Evolutionary conservation across 1,140 invertebrate species (phyloP).

Genomic region (Drosophila grimshawi): DNA sequence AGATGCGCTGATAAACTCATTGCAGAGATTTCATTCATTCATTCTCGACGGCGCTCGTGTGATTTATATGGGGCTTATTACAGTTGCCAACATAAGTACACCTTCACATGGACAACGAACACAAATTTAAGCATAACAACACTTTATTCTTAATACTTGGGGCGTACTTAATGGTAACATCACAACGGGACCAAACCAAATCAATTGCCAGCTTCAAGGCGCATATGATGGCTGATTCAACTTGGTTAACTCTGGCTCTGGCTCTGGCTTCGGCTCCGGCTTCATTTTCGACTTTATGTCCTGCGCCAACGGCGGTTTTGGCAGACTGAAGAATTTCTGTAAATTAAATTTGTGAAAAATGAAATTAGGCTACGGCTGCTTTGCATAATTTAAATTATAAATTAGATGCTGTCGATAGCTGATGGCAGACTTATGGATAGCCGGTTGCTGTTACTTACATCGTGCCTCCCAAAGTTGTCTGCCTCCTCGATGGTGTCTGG

Average conservation of each 20-base stretch:
- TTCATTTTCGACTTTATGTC: conserved; percentile 17
- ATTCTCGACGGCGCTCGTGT: conserved; percentile 32
- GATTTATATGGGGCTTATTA: conserved; percentile 76
- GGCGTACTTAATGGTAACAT: conserved; percentile 75
- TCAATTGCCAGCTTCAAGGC: conserved; percentile 55
- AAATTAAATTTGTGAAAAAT: conserved; percentile 81
- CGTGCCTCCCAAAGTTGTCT: conserved; percentile 88
- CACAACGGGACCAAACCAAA: conserved; percentile 55
- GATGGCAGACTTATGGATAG: background rate
- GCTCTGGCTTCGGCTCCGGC: conserved; percentile 4
- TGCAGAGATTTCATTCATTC: conserved; percentile 66
- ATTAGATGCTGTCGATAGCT: conserved; percentile 55
- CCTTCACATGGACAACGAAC: background rate
- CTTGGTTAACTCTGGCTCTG: conserved; percentile 66
- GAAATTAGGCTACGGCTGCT: conserved; percentile 80
- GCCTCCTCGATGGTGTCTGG: conserved; percentile 90
- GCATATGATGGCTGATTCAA: conserved; percentile 65
- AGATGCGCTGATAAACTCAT: conserved; percentile 82
- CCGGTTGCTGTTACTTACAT: conserved; percentile 73
- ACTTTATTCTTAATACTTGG: conserved; percentile 82
- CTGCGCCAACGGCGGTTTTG: conserved; percentile 68
- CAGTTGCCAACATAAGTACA: conserved; percentile 44
- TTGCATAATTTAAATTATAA: conserved; percentile 83
- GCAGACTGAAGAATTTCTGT: conserved; percentile 84
- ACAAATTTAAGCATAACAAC: conserved; percentile 57